A percentile compares a stretch with the other conserved stretches of the same genome.
Evolutionary conservation across 1,140 invertebrate genomes (phyloP).

Genomic region (Procambarus virginalis): DNA sequence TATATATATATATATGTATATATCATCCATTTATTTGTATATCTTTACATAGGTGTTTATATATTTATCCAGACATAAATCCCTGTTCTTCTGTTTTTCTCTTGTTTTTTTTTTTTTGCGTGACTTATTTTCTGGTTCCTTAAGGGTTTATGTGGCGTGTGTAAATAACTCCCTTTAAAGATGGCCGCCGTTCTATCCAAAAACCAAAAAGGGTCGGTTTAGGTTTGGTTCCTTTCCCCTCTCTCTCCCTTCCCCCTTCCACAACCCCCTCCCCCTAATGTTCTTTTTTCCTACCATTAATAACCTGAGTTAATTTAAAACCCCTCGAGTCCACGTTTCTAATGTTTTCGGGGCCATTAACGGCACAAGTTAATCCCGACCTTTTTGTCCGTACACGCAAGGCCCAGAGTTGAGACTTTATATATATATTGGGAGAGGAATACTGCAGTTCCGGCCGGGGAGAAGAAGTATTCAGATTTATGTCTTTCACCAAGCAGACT

Average conservation of each 20-base stretch:
- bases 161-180: not conserved
- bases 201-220: no score
- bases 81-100: not conserved
- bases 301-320: slow-evolving; percentile 32
- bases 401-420: not conserved
- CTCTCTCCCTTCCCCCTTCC: not conserved
- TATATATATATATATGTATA: slow-evolving; percentile 26
- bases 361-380: slow-evolving; percentile 11
- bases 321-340: slow-evolving; percentile 13
- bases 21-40: not conserved
- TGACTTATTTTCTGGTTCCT: not conserved
- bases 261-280: slow-evolving; percentile 1
- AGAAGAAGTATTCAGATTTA: slow-evolving; percentile 25
- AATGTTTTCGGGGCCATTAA: slow-evolving; percentile 22
- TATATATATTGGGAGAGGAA: slow-evolving; percentile 14
- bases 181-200: no score
- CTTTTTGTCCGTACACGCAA: slow-evolving; percentile 5
- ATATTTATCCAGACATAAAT: not conserved
- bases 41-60: not conserved
- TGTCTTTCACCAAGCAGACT: slow-evolving; percentile 16
- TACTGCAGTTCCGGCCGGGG: slow-evolving; percentile 26
- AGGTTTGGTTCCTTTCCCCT: not conserved
- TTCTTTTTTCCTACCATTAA: slow-evolving; percentile 22
- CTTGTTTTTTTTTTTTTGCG: no score
- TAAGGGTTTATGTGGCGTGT: not conserved